These are phyloP conservation scores for Holothuria scabra DNA, from an alignment of 53 echinoderm and acorn worm genomes.

Conservation along the genomic window DNA sequence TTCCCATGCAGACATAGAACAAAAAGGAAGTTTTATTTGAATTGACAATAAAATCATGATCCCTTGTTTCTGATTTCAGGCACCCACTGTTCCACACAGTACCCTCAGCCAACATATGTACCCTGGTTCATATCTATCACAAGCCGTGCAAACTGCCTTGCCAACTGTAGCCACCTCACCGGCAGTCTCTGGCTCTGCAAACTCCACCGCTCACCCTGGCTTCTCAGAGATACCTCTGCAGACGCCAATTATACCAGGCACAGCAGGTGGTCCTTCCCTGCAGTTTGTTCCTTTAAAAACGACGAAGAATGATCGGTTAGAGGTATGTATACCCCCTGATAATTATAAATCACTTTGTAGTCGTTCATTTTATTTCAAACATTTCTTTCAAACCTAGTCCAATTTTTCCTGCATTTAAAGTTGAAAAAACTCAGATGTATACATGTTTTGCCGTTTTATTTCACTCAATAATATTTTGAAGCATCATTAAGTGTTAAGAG, in stretches of 20 bases:
- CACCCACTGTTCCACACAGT: slow-evolving; percentile 33
- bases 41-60: too few species aligned
- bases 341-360: too few species aligned
- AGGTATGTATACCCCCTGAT: slow-evolving; percentile 27
- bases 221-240: slow-evolving; percentile 40
- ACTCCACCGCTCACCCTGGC: slow-evolving; percentile 30
- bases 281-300: slow-evolving; percentile 32
- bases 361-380: too few species aligned
- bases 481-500: too few species aligned
- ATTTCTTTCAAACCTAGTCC: too few species aligned
- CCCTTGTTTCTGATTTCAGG: slow-evolving; percentile 21
- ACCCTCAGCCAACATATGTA: slow-evolving; percentile 46
- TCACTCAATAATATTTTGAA: too few species aligned
- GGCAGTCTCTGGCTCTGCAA: slow-evolving; percentile 18
- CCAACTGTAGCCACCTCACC: slow-evolving; percentile 34
- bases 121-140: slow-evolving; percentile 39
- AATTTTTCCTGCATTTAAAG: too few species aligned
- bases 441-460: too few species aligned
- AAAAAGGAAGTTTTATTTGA: too few species aligned
- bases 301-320: slow-evolving; percentile 49
- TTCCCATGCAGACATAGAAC: too few species aligned
- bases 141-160: slow-evolving; percentile 50
- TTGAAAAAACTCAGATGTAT: too few species aligned
- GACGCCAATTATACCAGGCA: slow-evolving; percentile 38
- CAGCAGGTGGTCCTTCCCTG: slow-evolving; percentile 34